Percentiles rank a stretch among this genome's conserved stretches.
Conservation (phyloP, 1,140 invertebrate species). For the Ladona fulva region DNA sequence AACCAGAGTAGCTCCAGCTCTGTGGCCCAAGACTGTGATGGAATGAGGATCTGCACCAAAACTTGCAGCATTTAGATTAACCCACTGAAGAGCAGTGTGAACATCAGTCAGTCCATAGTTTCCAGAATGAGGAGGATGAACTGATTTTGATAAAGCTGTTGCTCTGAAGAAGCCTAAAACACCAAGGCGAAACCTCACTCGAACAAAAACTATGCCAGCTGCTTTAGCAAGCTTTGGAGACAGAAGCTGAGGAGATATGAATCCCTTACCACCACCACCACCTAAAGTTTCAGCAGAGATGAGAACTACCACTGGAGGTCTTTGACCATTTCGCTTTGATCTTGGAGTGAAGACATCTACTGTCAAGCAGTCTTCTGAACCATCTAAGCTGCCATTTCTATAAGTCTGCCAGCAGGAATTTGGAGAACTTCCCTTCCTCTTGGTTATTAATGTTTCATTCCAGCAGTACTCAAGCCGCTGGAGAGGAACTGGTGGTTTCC, state of each 20-base stretch:
- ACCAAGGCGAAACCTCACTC: constrained; percentile 48
- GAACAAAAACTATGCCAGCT: constrained; percentile 71
- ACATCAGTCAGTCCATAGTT: constrained; percentile 80
- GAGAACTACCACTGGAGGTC: constrained; percentile 69
- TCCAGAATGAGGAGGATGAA: constrained; percentile 66
- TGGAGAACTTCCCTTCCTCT: constrained; percentile 29
- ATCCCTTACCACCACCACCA: constrained; percentile 40
- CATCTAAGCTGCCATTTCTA: constrained; percentile 50
- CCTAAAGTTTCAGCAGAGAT: constrained; percentile 65
- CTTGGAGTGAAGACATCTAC: constrained; percentile 51
- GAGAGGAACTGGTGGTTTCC: constrained; percentile 57
- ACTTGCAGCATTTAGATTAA: constrained; percentile 66
- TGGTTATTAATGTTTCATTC: constrained; percentile 61
- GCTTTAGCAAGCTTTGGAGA: constrained; percentile 56
- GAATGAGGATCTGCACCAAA: constrained; percentile 67
- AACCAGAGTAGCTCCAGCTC: constrained; percentile 67
- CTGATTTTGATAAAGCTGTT: constrained; percentile 54
- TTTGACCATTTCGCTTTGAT: constrained; percentile 49
- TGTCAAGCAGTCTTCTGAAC: constrained; percentile 70
- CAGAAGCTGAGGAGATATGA: constrained; percentile 40
- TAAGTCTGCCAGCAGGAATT: constrained; percentile 60
- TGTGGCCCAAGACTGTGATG: constrained; percentile 71
- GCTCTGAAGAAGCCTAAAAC: constrained; percentile 69
- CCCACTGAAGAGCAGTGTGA: constrained; percentile 65
- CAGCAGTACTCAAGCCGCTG: constrained; percentile 63